A percentile compares a stretch with the other conserved stretches of the same genome.
phyloP scores from a whole-genome alignment of 1,140 invertebrate genomes.

The Sitobion miscanthi region DNA sequence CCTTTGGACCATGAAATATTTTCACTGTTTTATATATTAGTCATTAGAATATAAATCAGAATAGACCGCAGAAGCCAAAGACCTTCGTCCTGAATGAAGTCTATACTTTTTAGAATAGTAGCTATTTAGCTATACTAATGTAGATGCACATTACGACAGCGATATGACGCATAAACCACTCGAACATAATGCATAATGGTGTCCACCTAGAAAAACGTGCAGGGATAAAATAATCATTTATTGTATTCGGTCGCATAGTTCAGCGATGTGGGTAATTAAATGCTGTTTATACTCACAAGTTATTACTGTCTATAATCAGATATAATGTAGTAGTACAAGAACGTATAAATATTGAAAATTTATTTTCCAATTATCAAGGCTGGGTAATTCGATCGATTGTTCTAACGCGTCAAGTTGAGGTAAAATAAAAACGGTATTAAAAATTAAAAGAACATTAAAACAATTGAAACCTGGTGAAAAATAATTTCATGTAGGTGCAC shows the following conservation, averaged over 20 bases:
- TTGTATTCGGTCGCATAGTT: not conserved
- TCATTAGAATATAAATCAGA: conserved; percentile 7
- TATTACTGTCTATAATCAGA: too few species aligned
- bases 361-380: not conserved
- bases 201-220: not conserved
- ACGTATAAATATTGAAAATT: not conserved
- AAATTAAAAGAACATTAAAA: not conserved
- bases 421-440: not conserved
- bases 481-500: not conserved
- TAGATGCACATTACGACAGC: not conserved
- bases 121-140: not conserved
- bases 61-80: not conserved
- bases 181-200: not conserved
- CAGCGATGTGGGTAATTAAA: not conserved
- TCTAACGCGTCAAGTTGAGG: not conserved
- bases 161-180: not conserved
- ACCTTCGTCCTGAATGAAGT: not conserved
- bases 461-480: not conserved
- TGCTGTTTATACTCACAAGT: not conserved
- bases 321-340: not conserved
- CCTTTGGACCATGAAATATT: not conserved
- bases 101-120: not conserved
- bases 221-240: not conserved
- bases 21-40: not conserved
- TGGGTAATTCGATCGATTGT: not conserved